Conservation (phyloP, 2,888 invertebrate genomes). For the Holacanthella duospinosa region DNA sequence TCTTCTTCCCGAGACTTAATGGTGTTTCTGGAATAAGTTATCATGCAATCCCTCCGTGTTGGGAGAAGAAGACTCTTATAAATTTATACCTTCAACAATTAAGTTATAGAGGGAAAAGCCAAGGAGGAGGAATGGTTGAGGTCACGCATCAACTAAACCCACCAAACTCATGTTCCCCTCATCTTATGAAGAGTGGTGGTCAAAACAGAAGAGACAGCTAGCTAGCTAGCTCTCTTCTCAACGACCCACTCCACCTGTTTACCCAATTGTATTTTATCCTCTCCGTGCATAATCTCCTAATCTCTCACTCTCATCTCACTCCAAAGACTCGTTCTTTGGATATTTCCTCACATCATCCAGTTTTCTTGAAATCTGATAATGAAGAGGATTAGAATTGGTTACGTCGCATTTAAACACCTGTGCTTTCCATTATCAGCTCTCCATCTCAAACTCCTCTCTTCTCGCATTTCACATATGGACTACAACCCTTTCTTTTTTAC, state of each 20-base stretch:
- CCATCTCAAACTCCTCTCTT: too few species aligned
- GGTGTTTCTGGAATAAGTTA: not conserved
- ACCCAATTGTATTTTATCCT: not conserved
- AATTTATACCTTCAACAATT: not conserved
- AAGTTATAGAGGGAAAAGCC: not conserved
- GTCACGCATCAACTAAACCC: not conserved
- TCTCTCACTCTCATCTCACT: not conserved
- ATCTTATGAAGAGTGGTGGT: not conserved
- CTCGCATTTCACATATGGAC: not conserved
- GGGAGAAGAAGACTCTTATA: not conserved
- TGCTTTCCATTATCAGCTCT: not conserved
- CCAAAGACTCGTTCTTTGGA: too few species aligned
- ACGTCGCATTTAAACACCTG: not conserved
- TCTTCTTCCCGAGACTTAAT: not conserved
- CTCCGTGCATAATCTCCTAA: not conserved
- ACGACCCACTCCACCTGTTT: not conserved
- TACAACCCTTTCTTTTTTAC: not conserved
- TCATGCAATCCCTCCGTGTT: not conserved
- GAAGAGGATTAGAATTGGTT: slow-evolving; percentile 1
- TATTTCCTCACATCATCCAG: not conserved
- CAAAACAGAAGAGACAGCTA: not conserved
- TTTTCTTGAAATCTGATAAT: slow-evolving; percentile 3
- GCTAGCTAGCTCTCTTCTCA: not conserved
- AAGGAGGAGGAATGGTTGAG: not conserved
- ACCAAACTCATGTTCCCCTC: too few species aligned